Conservation (phyloP, 1,140 invertebrate genomes). For the Dinoponera quadriceps region DNA sequence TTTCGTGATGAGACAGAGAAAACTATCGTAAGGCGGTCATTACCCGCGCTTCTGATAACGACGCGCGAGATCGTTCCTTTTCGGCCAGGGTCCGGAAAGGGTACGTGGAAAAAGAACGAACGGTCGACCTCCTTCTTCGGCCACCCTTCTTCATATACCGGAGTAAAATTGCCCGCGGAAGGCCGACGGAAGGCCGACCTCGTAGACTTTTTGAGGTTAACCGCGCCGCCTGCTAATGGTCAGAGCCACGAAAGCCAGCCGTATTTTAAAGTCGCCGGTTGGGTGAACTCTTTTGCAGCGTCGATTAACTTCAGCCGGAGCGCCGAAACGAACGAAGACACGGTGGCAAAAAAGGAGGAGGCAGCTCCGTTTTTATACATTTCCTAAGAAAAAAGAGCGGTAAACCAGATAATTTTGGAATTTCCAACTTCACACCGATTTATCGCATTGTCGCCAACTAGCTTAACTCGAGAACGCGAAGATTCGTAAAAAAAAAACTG, state of each 20-base stretch:
- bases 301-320: conserved; percentile 69
- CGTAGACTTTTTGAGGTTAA: conserved; percentile 75
- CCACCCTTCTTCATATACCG: conserved; percentile 68
- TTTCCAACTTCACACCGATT: conserved; percentile 38
- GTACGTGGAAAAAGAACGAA: conserved; percentile 59
- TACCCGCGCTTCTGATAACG: conserved; percentile 36
- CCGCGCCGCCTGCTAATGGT: conserved; percentile 74
- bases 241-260: conserved; percentile 72
- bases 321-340: conserved; percentile 56
- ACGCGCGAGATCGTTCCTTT: conserved; percentile 55
- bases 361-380: conserved; percentile 28
- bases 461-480: not conserved
- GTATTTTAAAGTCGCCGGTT: conserved; percentile 71
- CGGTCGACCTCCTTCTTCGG: conserved; percentile 66
- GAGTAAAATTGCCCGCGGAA: conserved; percentile 69
- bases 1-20: not conserved
- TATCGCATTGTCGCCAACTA: not conserved
- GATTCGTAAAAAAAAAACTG: not conserved
- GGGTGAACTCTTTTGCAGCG: conserved; percentile 71
- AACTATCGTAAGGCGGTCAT: not conserved
- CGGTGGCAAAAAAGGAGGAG: conserved; percentile 26
- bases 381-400: conserved; percentile 8
- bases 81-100: conserved; percentile 45
- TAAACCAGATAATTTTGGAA: conserved; percentile 26
- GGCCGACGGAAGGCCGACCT: conserved; percentile 69